Base-by-base conservation (phyloP, 2,888 invertebrate species). In the Ophion costatus region DNA sequence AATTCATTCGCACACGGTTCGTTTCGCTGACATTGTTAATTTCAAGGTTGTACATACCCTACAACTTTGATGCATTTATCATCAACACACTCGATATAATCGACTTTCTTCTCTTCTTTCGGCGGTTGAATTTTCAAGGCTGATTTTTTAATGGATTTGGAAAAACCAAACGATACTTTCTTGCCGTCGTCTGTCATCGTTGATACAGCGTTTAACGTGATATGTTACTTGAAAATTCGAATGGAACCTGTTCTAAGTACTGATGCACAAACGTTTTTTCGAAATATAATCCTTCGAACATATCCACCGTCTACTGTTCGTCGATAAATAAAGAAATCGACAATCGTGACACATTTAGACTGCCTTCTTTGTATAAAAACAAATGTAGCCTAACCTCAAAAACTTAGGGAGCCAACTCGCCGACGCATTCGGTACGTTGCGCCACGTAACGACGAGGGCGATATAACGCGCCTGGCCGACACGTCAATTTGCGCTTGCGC, bases 151-250 rank as follows among this genome's bases (percentile, higher is more conserved):
- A 94, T 91, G 0, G 95, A 94, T 95, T 97, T 97, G 89, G 95
- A 96, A 94, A 98, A 98, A 70, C 97, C 96, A 93, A 98, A 98
- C 0, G 97, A 97, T 91, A 98, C 96, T 92, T 97, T 97, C 88
- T 97, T 97, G 75, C 94, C 93, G 88, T 96, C 96, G 61, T 92
- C 92, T 83, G 92, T 89, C 91, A 92, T 91, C 83, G 84, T 87
- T 66, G 59, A 73, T 61, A 14, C n/a, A 73, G 33, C 45, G 63
- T 61, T 38, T 66, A 57, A 64, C 56, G 33, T 14, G 33, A 22
- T 63, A 57, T 64, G 42, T 10, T 11, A 33, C 4, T 20, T 64
- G 6, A 29, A 59, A 14, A 57, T 24, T 38, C n/a, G 14, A 69
- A 67, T 57, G 4, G 14, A 11, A 17, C 42, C 38, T 14, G 56